Base-by-base conservation (phyloP, 1,140 invertebrate genomes). In the Muscidifurax raptorellus region DNA sequence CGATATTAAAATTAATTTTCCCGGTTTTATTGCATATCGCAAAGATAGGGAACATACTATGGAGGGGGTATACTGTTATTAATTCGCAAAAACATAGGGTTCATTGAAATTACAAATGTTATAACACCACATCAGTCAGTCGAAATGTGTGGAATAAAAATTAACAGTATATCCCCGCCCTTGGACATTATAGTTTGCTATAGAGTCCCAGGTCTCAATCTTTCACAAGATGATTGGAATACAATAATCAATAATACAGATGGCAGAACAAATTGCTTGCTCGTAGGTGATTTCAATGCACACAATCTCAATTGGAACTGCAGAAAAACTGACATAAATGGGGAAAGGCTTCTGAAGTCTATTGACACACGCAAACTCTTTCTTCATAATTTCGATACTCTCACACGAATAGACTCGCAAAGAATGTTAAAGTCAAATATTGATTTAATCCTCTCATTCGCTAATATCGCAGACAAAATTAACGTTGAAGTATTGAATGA, bases 301-400 rank as follows among this genome's bases (percentile, higher is more conserved):
- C 83, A 84, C 18, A 69, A 84, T 30, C 27, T 4, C 6, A 18
- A 3, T 7, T 84, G 83, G 76, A 84, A 84, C 27, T 84, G 75
- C n/a, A 6, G 36, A 25, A 15, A 79, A 18, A 84, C 28, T 5
- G 77, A 84, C n/a, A 9, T 1, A n/a, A 44, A 80, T 15, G 75
- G 83, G 44, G 7, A 27, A 22, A 44, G 2, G 18, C 28, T 84
- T 32, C 18, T 32, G 25, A 28, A 79, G 18, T 3, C 6, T 28
- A 2, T 32, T 15, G 36, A 78, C 0, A 25, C 22, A 25, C 10
- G 5, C n/a, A 22, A 84, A 27, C 40, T 84, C 4, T 69, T 67
- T 9, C 10, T 79, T 3, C 75, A 69, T 32, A 79, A 85, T 28
- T 15, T n/a, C 7, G n/a, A 81, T 67, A 74, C 77, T 15, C 66